Percentiles rank a stretch among this genome's conserved stretches.
Conservation (phyloP, 2,888 invertebrate genomes). For the Sesia bembeciformis region DNA sequence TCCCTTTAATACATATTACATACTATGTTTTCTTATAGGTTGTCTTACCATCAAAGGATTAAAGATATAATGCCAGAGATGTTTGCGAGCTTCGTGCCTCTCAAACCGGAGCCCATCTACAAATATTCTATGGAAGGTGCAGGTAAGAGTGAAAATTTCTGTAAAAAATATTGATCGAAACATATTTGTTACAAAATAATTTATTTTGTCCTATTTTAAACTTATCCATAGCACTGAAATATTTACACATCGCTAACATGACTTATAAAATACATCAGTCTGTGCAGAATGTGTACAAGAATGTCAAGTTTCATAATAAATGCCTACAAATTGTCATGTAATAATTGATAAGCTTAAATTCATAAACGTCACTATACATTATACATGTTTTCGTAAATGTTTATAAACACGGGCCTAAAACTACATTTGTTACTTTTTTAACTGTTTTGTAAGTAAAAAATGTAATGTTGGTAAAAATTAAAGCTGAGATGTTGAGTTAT, state of each 20-base stretch:
- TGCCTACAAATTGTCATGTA: background rate
- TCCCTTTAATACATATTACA: background rate
- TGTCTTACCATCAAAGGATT: conserved; percentile 96
- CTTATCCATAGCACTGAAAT: conserved; percentile 45
- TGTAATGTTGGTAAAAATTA: too few species aligned
- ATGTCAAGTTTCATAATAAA: background rate
- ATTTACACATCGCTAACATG: conserved; percentile 54
- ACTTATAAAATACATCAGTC: conserved; percentile 13
- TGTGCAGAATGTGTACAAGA: background rate
- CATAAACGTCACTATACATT: too few species aligned
- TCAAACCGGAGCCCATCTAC: conserved; percentile 88
- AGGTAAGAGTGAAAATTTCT: conserved; percentile 73
- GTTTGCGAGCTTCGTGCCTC: conserved; percentile 88
- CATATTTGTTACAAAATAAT: conserved; percentile 28
- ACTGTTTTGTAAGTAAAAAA: too few species aligned
- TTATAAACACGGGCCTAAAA: too few species aligned
- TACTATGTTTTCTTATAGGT: conserved; percentile 48
- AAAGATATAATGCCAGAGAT: conserved; percentile 93
- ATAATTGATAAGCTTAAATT: background rate
- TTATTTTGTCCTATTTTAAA: conserved; percentile 45
- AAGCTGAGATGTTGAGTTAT: too few species aligned
- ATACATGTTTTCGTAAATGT: too few species aligned
- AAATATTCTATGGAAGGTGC: conserved; percentile 94
- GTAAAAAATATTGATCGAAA: conserved; percentile 3
- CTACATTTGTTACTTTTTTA: too few species aligned